These are phyloP conservation scores for Cassiopea andromeda DNA, from an alignment of 30 jellyfish, hydroid and myxozoan species.

Conservation along the genomic window DNA sequence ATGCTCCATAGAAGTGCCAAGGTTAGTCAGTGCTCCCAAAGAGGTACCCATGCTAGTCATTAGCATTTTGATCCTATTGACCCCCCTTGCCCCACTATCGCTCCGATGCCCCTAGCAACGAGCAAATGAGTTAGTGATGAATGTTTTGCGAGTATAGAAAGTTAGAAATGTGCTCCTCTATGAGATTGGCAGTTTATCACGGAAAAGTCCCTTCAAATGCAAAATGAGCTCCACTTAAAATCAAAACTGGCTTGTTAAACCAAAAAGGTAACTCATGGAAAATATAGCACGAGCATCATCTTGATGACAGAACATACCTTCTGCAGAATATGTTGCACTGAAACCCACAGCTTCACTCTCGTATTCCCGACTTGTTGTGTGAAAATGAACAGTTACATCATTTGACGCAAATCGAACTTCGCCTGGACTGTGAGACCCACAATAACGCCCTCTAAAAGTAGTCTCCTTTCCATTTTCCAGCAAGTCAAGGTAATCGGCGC, in stretches of 20 bases:
- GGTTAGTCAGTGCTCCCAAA: too few species aligned
- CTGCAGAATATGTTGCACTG: constrained; percentile 73
- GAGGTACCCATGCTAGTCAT: too few species aligned
- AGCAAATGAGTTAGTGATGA: too few species aligned
- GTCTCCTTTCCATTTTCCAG: constrained; percentile 66
- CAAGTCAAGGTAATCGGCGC: constrained; percentile 87
- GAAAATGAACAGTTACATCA: constrained; percentile 75
- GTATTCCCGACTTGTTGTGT: constrained; percentile 38
- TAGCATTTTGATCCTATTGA: too few species aligned
- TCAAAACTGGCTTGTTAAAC: not conserved
- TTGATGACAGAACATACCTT: constrained; percentile 57
- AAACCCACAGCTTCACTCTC: constrained; percentile 57
- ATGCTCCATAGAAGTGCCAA: too few species aligned
- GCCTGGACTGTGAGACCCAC: constrained; percentile 88
- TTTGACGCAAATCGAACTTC: constrained; percentile 48
- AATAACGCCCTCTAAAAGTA: constrained; percentile 77
- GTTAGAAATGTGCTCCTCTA: too few species aligned
- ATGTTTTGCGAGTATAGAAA: too few species aligned
- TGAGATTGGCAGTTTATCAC: too few species aligned
- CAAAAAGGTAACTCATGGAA: not conserved
- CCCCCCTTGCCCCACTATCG: too few species aligned
- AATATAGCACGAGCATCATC: not conserved
- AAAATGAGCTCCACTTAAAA: too few species aligned
- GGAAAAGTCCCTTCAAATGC: too few species aligned
- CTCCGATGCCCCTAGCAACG: too few species aligned